Base-by-base conservation (phyloP, 2,797 vertebrate genomes). In the Rousettus madagascariensis region DNA sequence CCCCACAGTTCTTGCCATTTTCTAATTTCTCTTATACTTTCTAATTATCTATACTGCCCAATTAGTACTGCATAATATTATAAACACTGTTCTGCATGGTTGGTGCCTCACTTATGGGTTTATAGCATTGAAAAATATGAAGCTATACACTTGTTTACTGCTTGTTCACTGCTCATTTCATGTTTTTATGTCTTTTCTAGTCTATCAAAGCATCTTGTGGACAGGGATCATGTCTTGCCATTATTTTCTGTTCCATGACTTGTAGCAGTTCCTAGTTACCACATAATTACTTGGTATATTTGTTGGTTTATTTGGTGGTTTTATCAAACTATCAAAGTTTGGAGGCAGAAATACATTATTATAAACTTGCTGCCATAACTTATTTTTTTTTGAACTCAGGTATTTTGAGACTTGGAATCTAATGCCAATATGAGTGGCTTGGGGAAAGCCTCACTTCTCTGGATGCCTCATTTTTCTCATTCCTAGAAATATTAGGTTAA, bases 401-500 rank as follows among this genome's bases (percentile, higher is more conserved):
- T 79, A 65, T 90, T 55, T 83, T 33, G 65, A 91, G 33, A 91
- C 75, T 38, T 93, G 26, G 33, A 63, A 77, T 78, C n/a, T 66
- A 53, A 46, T 89, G 77, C 59, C 66, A 91, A 72, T 13, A 2
- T 82, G 10, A 15, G 38, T 92, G 68, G 51, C 61, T 94, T 72
- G 2, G 66, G 43, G 26, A 88, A 82, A 82, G 68, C 22, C 17
- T 66, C 57, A 30, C 65, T 94, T 75, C 57, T n/a, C 59, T 63
- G 13, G 20, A 10, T 3, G 26, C 30, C 49, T 88, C 33, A 36
- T 84, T 41, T 68, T 80, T 30, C 65, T 77, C 71, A 71, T 84
- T 91, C 77, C 71, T 72, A 85, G 90, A 95, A 96, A 86, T 51
- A 68, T 24, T 90, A 84, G 85, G 46, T 61, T 93, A 66, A 95